Conservation (phyloP, 2,888 invertebrate genomes). For the Micropterix aruncella region DNA sequence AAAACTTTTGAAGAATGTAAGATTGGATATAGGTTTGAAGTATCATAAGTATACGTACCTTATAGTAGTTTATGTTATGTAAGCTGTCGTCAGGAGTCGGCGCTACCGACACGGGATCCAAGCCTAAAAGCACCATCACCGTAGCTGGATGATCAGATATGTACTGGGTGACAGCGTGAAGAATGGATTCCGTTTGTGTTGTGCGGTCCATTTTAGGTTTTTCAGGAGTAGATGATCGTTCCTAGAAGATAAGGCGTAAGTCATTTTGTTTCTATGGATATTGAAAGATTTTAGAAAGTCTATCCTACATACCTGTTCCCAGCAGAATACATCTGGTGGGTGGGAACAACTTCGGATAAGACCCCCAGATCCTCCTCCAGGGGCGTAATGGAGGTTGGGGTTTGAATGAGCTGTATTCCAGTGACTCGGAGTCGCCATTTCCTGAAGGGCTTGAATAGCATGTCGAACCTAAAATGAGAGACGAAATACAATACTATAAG, state of each 20-base stretch:
- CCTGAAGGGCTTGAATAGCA: constrained; percentile 73
- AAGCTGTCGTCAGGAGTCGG: constrained; percentile 17
- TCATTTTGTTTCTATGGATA: too few relatives aligned
- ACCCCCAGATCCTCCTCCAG: constrained; percentile 26
- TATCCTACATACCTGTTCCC: constrained; percentile 37
- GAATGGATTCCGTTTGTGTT: constrained; percentile 51
- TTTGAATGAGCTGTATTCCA: constrained; percentile 71
- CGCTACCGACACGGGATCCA: constrained; percentile 42
- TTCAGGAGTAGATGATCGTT: constrained; percentile 28
- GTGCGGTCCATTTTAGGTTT: constrained; percentile 26
- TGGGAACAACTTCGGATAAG: constrained; percentile 70
- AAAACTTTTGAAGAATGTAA: constrained; percentile 23
- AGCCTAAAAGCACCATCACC: constrained; percentile 57
- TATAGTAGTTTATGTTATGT: constrained; percentile 14
- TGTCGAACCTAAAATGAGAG: constrained; percentile 71
- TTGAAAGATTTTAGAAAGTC: too few relatives aligned
- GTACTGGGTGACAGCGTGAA: constrained; percentile 45
- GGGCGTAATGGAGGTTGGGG: constrained; percentile 55
- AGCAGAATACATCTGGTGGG: constrained; percentile 73
- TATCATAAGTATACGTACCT: too few relatives aligned
- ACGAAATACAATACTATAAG: too few relatives aligned
- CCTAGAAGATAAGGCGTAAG: constrained; percentile 22
- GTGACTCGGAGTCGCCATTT: constrained; percentile 54
- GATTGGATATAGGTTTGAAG: constrained; percentile 23
- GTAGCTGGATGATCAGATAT: constrained; percentile 59